Evolutionary conservation across 2,888 invertebrate species (phyloP), one percentile per base, ranked within the genome.

Genomic region (Leptodirus hochenwartii): DNA sequence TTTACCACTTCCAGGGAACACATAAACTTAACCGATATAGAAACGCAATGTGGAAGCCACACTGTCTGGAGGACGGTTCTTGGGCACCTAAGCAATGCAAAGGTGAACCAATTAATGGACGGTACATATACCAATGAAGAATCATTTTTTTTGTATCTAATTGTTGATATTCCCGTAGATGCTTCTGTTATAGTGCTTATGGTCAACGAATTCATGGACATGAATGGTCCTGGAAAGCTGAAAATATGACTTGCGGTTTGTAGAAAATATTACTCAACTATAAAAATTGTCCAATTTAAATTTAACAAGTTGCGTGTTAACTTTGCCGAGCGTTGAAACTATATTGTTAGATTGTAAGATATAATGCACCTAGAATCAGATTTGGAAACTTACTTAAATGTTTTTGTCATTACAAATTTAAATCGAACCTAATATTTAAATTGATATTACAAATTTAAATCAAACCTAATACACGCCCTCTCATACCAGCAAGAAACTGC

Each of bases 1-100:
- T 38, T 15, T 43, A 43, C 28, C 37, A 44, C 27, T 38, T 44
- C 11, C 41, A 41, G 24, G 39, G 39, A 2, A 10, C 32, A 5
- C 37, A 40, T 4, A 43, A 34, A 26, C 32, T 36, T 8, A 20
- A 35, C 6, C 41, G 25, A 14, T 40, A 39, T 34, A 43, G 34
- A 32, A 35, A 27, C 4, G 29, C 34, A 4, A 26, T 22, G n/a
- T 36, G 29, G 27, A 34, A 32, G 22, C 64, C 64, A 3, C 54
- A 41, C 30, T 74, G 74, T 44, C 54, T 64, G 27, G 50, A 58
- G 13, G 64, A 70, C 43, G 71, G 67, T 8, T 50, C 50, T 10
- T 72, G 61, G 52, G 62, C 62, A 22, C 60, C 72, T 2, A 68
- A 67, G 35, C 74, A 74, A 46, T 74, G 74, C 47, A 74, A 70